phyloP scores from a whole-genome alignment of 2,113 vertebrate species.

The Pycnonotus jocosus region DNA sequence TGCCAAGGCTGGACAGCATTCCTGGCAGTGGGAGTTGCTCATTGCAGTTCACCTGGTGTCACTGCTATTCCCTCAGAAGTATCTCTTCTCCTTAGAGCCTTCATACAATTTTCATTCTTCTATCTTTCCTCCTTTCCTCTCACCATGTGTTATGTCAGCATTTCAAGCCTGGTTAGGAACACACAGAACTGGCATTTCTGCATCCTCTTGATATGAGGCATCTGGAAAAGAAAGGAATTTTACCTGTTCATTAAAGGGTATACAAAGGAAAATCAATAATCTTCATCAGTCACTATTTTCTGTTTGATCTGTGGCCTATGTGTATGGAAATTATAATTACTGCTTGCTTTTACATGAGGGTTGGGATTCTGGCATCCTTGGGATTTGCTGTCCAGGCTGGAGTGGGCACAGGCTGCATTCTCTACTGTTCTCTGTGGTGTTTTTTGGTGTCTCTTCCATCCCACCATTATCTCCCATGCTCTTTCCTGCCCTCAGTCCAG shows the following conservation, averaged over 20 bases:
- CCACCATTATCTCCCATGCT: background rate
- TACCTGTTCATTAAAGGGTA: background rate
- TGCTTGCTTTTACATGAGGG: background rate
- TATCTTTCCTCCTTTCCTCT: background rate
- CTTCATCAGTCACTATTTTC: background rate
- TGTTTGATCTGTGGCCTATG: background rate
- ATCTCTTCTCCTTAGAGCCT: background rate
- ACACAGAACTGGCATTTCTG: background rate
- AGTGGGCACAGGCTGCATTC: background rate
- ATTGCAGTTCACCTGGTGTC: background rate
- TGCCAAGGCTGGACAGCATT: background rate
- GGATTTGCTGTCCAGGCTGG: background rate
- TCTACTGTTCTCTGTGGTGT: accelerated
- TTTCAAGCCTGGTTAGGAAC: background rate
- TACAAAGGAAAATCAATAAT: background rate
- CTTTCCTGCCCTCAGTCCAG: background rate
- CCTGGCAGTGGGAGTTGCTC: background rate
- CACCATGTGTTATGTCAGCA: background rate
- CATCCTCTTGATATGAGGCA: background rate
- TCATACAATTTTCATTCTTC: accelerated
- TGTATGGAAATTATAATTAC: background rate
- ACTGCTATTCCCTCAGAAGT: background rate
- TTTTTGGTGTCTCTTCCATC: background rate
- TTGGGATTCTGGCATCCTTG: background rate
- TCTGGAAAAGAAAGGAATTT: background rate